Base-by-base conservation (phyloP, 2,888 invertebrate species). In the Ypsolopha sequella region DNA sequence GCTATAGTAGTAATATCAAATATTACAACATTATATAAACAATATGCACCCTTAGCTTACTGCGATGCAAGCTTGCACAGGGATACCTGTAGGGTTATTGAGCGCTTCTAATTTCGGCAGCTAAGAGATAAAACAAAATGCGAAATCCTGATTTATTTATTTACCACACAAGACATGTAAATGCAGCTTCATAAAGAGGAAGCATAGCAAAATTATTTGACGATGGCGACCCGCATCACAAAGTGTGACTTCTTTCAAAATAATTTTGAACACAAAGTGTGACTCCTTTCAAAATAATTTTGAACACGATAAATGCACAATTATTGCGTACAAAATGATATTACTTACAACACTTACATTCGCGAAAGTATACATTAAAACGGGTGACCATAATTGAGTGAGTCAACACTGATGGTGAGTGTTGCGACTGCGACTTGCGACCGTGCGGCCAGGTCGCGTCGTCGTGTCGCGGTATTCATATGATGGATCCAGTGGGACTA, bases 401-500 rank as follows among this genome's bases (percentile, higher is more conserved):
- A 24, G 48, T 35, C 35, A 36, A 35, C 34, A 34, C 35, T 41
- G 44, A 44, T 35, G 36, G 8, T n/a, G 41, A 35, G 51, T 24
- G 43, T 13, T 38, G 58, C 60, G 57, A 36, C n/a, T 34, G 49
- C 38, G 54, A 54, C 49, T 51, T 52, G 45, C 52, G 54, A 46
- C 11, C 56, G 55, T 45, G 53, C 50, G 51, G 24, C 56, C 58
- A 46, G n/a, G 52, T 46, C 55, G 51, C 51, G 53, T 33, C n/a
- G n/a, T n/a, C 36, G 43, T 43, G 36, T 47, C 49, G 50, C 50
- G 50, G 52, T 74, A 75, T 70, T 77, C 80, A 74, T 79, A 86
- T 85, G 85, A 87, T 82, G 86, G 84, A 77, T 79, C 82, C 87
- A 88, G 88, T 88, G 88, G 89, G 90, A 90, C 90, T 90, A 90